Evolutionary conservation across 2,797 vertebrate genomes (phyloP).

Genomic region (Sarcophilus harrisii): DNA sequence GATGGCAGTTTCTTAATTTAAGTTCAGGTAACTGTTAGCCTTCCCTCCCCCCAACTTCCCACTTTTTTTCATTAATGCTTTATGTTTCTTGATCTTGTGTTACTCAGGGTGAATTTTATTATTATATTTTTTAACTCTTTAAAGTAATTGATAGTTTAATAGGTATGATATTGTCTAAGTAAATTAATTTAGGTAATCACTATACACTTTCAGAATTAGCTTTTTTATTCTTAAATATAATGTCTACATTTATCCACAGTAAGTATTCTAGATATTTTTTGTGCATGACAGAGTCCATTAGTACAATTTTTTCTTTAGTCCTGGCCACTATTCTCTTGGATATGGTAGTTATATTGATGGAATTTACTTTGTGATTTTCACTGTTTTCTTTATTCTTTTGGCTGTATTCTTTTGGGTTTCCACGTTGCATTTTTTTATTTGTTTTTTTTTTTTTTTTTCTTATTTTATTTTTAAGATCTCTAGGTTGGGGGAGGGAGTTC

Average conservation of each 20-base stretch:
- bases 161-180: background rate
- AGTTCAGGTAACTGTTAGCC: background rate
- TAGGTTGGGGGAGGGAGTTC: too few species aligned
- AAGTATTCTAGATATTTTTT: background rate
- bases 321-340: background rate
- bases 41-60: too few species aligned
- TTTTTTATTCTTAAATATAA: background rate
- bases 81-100: background rate
- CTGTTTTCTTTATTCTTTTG: background rate
- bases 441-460: background rate
- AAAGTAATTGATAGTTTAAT: background rate
- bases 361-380: background rate
- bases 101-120: background rate
- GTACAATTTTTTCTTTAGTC: background rate
- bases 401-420: background rate
- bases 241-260: background rate
- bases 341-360: background rate
- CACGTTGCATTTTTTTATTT: background rate
- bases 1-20: background rate
- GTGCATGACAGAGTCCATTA: background rate
- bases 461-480: too few species aligned
- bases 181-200: background rate
- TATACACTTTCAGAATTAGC: background rate
- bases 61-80: background rate
- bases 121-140: background rate